Evolutionary conservation across 1,140 invertebrate genomes (phyloP).

Genomic region (Idris sp.): DNA sequence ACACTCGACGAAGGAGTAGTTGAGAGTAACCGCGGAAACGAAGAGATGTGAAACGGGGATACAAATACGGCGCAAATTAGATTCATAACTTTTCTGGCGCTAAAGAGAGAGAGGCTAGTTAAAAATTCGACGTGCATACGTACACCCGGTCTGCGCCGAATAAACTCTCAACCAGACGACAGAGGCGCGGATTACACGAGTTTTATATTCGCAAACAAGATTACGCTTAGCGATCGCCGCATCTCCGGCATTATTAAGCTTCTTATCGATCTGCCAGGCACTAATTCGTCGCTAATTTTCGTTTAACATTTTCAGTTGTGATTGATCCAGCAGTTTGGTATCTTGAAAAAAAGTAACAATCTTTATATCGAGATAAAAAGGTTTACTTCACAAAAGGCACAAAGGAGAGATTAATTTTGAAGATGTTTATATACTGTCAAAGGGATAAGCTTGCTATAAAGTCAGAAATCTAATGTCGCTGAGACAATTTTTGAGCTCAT

Average conservation of each 20-base stretch:
- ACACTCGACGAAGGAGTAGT: slow-evolving; percentile 36
- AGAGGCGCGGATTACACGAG: slow-evolving; percentile 71
- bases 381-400: no score
- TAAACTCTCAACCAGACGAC: slow-evolving; percentile 64
- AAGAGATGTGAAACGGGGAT: slow-evolving; percentile 59
- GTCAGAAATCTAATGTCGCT: no score
- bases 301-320: slow-evolving; percentile 70
- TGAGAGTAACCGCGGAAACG: slow-evolving; percentile 34
- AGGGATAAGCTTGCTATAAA: no score
- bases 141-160: slow-evolving; percentile 69
- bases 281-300: slow-evolving; percentile 52
- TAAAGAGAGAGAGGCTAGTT: slow-evolving; percentile 69
- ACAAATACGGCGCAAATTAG: slow-evolving; percentile 76
- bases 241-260: slow-evolving; percentile 60
- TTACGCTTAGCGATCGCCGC: slow-evolving; percentile 63
- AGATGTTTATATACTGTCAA: slow-evolving; percentile 71
- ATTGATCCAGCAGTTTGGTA: no score
- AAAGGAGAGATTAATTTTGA: slow-evolving; percentile 79
- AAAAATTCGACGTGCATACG: slow-evolving; percentile 76
- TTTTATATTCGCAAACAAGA: slow-evolving; percentile 75
- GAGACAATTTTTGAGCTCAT: no score
- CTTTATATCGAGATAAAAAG: no score
- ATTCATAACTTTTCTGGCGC: slow-evolving; percentile 77
- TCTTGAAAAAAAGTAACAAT: no score
- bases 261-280: slow-evolving; percentile 44